Conservation (phyloP, 1,140 invertebrate genomes). For the Megalonaias nervosa region DNA sequence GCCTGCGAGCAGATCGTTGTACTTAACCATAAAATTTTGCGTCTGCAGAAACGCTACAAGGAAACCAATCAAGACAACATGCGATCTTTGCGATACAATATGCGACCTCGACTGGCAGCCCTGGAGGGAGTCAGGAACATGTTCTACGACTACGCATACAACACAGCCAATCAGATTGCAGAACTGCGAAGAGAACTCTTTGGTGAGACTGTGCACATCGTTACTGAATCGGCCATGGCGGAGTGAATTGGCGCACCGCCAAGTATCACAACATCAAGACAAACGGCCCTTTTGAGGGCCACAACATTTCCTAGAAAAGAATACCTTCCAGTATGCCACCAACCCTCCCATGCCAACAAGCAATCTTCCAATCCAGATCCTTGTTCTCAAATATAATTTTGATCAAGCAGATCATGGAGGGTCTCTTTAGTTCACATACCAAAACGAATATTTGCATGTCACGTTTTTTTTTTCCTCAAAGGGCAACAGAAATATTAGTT, state of each 20-base stretch:
- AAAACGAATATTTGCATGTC: no score
- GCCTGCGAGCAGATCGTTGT: conserved; percentile 40
- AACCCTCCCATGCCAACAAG: no score
- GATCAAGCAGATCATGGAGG: no score
- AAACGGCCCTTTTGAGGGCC: conserved; percentile 21
- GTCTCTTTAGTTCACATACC: no score
- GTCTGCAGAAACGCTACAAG: conserved; percentile 32
- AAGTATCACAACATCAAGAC: background rate
- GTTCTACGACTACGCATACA: no score
- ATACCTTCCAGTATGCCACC: no score
- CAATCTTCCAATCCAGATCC: no score
- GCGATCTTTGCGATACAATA: conserved; percentile 39
- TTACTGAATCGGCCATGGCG: conserved; percentile 12
- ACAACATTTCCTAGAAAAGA: conserved; percentile 7
- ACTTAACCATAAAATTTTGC: conserved; percentile 37
- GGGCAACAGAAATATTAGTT: no score
- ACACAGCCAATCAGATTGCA: no score
- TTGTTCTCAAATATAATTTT: no score
- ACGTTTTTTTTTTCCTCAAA: no score
- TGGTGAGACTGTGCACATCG: conserved; percentile 19
- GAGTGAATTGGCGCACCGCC: background rate
- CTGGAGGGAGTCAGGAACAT: conserved; percentile 46
- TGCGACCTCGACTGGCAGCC: conserved; percentile 41
- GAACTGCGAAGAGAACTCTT: conserved; percentile 27
- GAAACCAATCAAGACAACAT: conserved; percentile 29